Evolutionary conservation across 2,888 invertebrate genomes (phyloP).

Genomic region (Lampropteryx suffumata): DNA sequence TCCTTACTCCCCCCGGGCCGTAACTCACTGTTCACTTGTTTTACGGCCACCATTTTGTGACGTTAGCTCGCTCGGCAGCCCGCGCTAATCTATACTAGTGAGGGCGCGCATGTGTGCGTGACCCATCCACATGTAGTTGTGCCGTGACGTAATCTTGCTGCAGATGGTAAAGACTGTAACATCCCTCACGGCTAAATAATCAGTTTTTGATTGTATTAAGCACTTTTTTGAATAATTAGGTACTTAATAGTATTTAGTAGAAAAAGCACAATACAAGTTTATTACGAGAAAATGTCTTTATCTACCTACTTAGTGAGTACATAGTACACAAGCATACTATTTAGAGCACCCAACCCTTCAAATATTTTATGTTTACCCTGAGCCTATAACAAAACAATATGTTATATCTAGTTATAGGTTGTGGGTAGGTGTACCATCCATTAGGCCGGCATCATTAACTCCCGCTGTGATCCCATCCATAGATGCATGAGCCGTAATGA

Average conservation of each 20-base stretch:
- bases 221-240: too few species aligned
- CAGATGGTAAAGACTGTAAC: slow-evolving; percentile 24
- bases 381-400: too few species aligned
- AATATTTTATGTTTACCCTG: too few species aligned
- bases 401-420: not conserved
- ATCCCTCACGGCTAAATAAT: not conserved
- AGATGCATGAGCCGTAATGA: slow-evolving; percentile 51
- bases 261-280: too few species aligned
- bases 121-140: slow-evolving; percentile 47
- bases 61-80: slow-evolving; percentile 76
- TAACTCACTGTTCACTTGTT: slow-evolving; percentile 83
- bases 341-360: too few species aligned
- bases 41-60: slow-evolving; percentile 83
- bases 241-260: too few species aligned
- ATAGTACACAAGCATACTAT: too few species aligned
- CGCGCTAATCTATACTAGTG: slow-evolving; percentile 69
- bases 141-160: slow-evolving; percentile 33
- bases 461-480: slow-evolving; percentile 33
- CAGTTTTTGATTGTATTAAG: too few species aligned
- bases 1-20: slow-evolving; percentile 57
- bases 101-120: slow-evolving; percentile 58
- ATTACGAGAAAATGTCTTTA: too few species aligned
- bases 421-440: slow-evolving; percentile 33
- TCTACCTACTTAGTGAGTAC: too few species aligned
- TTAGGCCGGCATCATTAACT: slow-evolving; percentile 54